Evolutionary conservation across 2,888 invertebrate genomes (phyloP).

Genomic region (Oegoconia quadripuncta): DNA sequence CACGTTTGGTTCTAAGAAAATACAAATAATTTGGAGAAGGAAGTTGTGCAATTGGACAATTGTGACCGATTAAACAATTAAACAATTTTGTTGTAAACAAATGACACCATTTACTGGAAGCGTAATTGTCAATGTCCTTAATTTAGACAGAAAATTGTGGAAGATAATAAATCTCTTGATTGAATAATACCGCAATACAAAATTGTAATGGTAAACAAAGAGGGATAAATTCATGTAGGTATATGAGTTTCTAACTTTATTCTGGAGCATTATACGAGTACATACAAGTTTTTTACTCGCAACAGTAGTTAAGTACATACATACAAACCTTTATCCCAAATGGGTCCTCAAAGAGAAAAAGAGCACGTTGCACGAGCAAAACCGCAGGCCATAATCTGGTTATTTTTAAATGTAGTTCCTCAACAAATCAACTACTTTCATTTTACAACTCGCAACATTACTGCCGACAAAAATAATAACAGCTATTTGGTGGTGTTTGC

Average conservation of each 20-base stretch:
- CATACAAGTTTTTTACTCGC: no score
- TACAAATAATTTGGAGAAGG: conserved; percentile 29
- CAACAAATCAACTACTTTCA: conserved; percentile 16
- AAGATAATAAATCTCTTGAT: conserved; percentile 14
- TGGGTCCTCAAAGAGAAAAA: no score
- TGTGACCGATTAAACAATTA: conserved; percentile 55
- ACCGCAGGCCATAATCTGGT: no score
- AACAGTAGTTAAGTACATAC: no score
- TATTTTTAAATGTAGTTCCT: not conserved
- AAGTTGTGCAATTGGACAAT: conserved; percentile 45
- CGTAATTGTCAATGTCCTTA: conserved; percentile 23
- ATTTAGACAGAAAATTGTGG: conserved; percentile 19
- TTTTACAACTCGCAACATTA: conserved; percentile 44
- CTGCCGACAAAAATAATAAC: conserved; percentile 28
- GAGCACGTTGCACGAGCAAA: no score
- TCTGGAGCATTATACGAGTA: no score
- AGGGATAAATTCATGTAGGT: no score
- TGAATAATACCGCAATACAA: no score
- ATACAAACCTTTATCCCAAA: no score
- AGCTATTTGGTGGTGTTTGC: conserved; percentile 35
- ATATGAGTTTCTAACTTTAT: no score
- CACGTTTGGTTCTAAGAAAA: conserved; percentile 40
- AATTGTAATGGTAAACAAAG: no score
- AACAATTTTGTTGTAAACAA: conserved; percentile 31
- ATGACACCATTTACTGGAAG: conserved; percentile 31